Base-by-base conservation (phyloP, 2,888 invertebrate genomes). In the Alsophila aescularia region DNA sequence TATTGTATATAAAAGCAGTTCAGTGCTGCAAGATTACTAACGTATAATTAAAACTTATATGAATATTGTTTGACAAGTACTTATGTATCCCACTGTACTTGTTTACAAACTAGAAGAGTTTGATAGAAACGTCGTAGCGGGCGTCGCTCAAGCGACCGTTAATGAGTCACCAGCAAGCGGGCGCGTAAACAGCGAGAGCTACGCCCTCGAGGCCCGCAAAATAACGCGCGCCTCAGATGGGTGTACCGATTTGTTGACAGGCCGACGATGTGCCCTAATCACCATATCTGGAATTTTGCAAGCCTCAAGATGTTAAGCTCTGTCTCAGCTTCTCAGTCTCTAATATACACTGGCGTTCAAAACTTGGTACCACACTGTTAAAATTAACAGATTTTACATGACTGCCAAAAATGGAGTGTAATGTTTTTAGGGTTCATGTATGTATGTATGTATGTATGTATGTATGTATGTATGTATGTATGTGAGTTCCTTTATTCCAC, bases 191-290 rank as follows among this genome's bases (percentile, higher is more conserved):
- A 50, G 43, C 42, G 40, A 72, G 72, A 75, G 79, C 73, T 75
- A 70, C 76, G 74, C 73, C 76, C 74, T 72, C 80, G 83, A 81
- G 83, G 83, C 81, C 67, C 78, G 77, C 81, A 83, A 81, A n/a
- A 82, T 79, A 84, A 79, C 58, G 77, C 80, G 83, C 72, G 79
- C 80, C 83, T 83, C 81, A 75, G 73, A 75, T 79, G 78, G 79
- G 79, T 81, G 77, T 79, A 76, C 73, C 71, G 73, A 73, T 75
- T 72, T 64, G 72, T 73, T 66, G 59, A 71, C 70, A 65, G 67
- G 64, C n/a, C n/a, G n/a, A 56, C 64, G 67, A 18, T 27, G 34
- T 9, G 32, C 62, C 60, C 58, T 62, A 58, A 58, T 56, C 58
- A 43, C 48, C 39, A 51, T 36, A 36, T 14, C 1, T 15, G 16